phyloP scores from a whole-genome alignment of 2,888 invertebrate genomes.

The Tryphoninae sp. region DNA sequence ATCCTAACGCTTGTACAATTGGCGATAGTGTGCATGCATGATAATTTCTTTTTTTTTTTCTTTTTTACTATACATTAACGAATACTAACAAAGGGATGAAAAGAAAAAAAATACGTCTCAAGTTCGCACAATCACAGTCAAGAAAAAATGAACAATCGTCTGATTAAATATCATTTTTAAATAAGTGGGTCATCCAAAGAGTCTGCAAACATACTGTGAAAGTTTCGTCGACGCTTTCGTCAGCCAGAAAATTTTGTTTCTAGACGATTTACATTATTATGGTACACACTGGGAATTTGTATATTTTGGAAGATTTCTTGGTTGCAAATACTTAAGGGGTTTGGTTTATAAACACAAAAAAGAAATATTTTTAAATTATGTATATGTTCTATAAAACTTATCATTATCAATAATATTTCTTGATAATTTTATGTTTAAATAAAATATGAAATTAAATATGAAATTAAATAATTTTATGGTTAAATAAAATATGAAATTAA shows the following conservation, averaged over 20 bases:
- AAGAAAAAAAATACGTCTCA: conserved; percentile 10
- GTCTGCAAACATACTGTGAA: conserved; percentile 28
- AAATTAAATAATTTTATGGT: too few species aligned
- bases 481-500: too few species aligned
- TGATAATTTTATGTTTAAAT: too few species aligned
- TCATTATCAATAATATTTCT: too few species aligned
- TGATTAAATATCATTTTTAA: conserved; percentile 15
- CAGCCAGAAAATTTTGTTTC: conserved; percentile 8
- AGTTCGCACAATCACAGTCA: conserved; percentile 23
- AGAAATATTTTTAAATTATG: too few species aligned
- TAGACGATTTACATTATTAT: not conserved
- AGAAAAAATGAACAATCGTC: not conserved
- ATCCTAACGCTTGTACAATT: conserved; percentile 33
- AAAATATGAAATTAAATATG: too few species aligned
- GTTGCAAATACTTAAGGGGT: too few species aligned
- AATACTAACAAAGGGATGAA: conserved; percentile 26
- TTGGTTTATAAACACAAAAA: too few species aligned
- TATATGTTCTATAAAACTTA: too few species aligned
- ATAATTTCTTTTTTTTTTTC: not conserved
- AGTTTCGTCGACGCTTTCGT: conserved; percentile 26
- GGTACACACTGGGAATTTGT: too few species aligned
- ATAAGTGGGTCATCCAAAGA: conserved; percentile 42
- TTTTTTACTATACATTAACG: not conserved
- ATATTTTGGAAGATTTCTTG: too few species aligned
- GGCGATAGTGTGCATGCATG: conserved; percentile 13